Base-by-base conservation (phyloP, 2,888 invertebrate species). In the Choristoneura rosaceana region DNA sequence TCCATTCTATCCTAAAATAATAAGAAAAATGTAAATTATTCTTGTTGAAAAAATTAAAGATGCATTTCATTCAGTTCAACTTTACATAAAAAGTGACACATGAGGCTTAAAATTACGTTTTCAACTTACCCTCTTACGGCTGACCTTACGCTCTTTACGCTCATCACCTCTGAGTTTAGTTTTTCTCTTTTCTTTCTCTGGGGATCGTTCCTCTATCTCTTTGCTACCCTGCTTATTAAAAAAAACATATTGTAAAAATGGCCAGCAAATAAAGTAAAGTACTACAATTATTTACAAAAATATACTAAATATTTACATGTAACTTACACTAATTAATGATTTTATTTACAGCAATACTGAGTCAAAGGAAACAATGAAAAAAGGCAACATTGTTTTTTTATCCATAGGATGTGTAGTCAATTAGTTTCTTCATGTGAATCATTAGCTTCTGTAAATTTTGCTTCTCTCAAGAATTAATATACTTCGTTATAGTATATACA, bases 111-210 rank as follows among this genome's bases (percentile, higher is more conserved):
- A 45, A 45, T n/a, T 47, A n/a, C 14, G 47, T 47, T 17, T 59
- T 52, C 63, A 58, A 86, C 95, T 92, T 92, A 97, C 97, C 93
- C 97, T 95, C 88, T 97, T 97, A 38, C 97, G 95, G 69, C 96
- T 97, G 84, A 97, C 92, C 93, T 97, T 97, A 84, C 97, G 95
- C 89, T 97, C 97, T 91, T 97, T 97, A 78, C 97, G 95, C 76
- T 94, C 93, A 78, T 94, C 93, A 14, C 90, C 90, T 79, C 93
- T 89, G 73, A 93, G 80, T 88, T 94, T 94, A 82, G 90, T 79
- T 88, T 97, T 97, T 83, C 97, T 96, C 82, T 97, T 97, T 86
- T 97, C 97, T 75, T 97, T 97, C 67, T 95, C 96, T 65, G 96
- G 92, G 15, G 94, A 94, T 74, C 94, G 89, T 83, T 94, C 94